phyloP scores from a whole-genome alignment of 2,888 invertebrate species.

The Patella pellucida region DNA sequence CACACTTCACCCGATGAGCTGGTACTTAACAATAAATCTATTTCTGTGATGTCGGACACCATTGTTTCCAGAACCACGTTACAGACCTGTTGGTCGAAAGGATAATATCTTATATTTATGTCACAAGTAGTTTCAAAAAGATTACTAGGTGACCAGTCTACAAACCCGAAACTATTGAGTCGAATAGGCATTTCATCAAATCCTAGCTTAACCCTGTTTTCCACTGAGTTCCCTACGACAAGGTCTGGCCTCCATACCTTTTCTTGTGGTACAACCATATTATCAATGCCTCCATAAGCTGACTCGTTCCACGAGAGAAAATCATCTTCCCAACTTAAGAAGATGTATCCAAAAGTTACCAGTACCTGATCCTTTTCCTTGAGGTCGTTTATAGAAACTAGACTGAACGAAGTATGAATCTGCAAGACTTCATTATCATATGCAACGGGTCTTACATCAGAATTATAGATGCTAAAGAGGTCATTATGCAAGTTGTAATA shows the following conservation, averaged over 20 bases:
- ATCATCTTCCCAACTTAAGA: conserved; percentile 13
- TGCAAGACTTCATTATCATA: not conserved
- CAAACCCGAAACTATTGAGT: conserved; percentile 10
- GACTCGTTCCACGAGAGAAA: conserved; percentile 23
- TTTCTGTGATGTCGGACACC: not conserved
- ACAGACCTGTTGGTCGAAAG: conserved; percentile 32
- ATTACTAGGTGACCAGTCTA: conserved; percentile 23
- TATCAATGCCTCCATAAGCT: conserved; percentile 10
- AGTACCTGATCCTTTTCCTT: conserved; percentile 16
- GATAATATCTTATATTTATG: conserved; percentile 33
- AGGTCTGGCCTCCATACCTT: conserved; percentile 33
- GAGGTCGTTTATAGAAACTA: conserved; percentile 18
- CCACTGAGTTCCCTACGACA: conserved; percentile 24
- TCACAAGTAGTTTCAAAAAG: conserved; percentile 31
- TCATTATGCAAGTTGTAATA: not conserved
- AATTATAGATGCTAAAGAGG: conserved; percentile 19
- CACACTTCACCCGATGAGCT: not conserved
- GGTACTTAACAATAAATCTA: conserved; percentile 12
- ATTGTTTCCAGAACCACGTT: conserved; percentile 9
- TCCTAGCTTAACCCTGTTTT: conserved; percentile 21
- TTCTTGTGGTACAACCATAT: conserved; percentile 22
- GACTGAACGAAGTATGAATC: not conserved
- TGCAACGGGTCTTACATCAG: conserved; percentile 20
- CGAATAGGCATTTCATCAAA: conserved; percentile 21
- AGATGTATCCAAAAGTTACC: not conserved